Conservation (phyloP, 2,888 invertebrate species). For the Nymphalis urticae region DNA sequence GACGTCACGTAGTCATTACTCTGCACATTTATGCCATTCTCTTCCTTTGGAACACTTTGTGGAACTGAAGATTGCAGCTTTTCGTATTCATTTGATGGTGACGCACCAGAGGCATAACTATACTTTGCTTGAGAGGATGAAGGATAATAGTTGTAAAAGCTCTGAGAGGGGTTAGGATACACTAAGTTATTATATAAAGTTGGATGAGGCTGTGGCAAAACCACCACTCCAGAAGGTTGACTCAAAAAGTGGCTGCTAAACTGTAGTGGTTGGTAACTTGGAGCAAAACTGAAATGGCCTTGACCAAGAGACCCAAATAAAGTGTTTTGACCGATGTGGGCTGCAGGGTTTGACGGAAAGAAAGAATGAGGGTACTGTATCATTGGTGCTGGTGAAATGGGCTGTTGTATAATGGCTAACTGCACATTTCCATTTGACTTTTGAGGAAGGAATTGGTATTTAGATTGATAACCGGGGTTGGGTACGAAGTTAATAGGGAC, state of each 20-base stretch:
- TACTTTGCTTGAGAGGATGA: conserved; percentile 65
- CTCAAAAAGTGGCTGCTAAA: conserved; percentile 58
- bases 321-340: conserved; percentile 50
- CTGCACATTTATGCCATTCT: conserved; percentile 59
- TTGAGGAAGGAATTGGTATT: conserved; percentile 68
- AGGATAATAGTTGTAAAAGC: conserved; percentile 69
- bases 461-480: conserved; percentile 70
- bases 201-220: conserved; percentile 65
- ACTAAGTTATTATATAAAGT: conserved; percentile 62
- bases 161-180: conserved; percentile 62
- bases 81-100: conserved; percentile 61
- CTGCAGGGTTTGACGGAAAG: conserved; percentile 49
- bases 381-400: conserved; percentile 53
- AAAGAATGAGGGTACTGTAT: conserved; percentile 58
- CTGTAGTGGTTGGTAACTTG: conserved; percentile 55
- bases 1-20: conserved; percentile 60
- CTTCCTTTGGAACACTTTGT: conserved; percentile 64
- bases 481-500: conserved; percentile 69
- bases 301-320: conserved; percentile 47
- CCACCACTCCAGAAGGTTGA: conserved; percentile 66
- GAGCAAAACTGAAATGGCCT: conserved; percentile 57
- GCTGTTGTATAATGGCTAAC: conserved; percentile 63
- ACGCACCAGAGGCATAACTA: conserved; percentile 53
- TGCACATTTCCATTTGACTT: conserved; percentile 67
- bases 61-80: conserved; percentile 55